Base-by-base conservation (phyloP, 2,888 invertebrate species). In the Aphidius colemani region DNA sequence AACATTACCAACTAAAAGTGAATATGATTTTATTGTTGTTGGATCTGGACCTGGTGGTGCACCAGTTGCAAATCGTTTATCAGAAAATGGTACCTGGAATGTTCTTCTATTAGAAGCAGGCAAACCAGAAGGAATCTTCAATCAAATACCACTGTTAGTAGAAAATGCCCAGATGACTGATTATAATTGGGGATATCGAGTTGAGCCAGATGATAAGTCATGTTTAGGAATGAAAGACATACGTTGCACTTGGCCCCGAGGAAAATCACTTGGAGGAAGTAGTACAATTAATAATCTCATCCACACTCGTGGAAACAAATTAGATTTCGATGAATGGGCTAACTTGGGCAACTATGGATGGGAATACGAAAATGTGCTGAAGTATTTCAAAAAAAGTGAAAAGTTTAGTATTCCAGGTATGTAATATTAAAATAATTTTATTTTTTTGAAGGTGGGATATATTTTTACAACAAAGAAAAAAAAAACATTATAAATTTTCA, bases 181-280 rank as follows among this genome's bases (percentile, higher is more conserved):
- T 53, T 88, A 88, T 73, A 88, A 90, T 69, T 92, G 92, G 91
- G 88, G 87, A 55, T 92, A 90, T 79, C 85, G 85, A 53, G 88
- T 89, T 67, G 88, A 88, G 71, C 88, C 86, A 0, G 90, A 91
- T 71, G 83, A 84, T 1, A 84, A 84, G 13, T 86, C 88, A 1
- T 91, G 91, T 65, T 79, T 85, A 10, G 87, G 92, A 7, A 89
- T 93, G 85, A 88, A 89, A 69, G 88, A 91, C 69, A 86, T 86
- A 69, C 88, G 89, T 66, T 92, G 93, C 78, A 88, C 90, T 71
- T 93, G 89, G 89, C 93, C 93, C 0, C 84, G 91, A 66, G 82
- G 82, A 9, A 81, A 78, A 69, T 71, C 71, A 2, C 69, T 81
- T 6, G 82, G 81, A 2, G 81, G 82, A 0, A 78, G 78, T 1